phyloP scores from a whole-genome alignment of 2,888 invertebrate genomes.

The Orchesella flavescens region DNA sequence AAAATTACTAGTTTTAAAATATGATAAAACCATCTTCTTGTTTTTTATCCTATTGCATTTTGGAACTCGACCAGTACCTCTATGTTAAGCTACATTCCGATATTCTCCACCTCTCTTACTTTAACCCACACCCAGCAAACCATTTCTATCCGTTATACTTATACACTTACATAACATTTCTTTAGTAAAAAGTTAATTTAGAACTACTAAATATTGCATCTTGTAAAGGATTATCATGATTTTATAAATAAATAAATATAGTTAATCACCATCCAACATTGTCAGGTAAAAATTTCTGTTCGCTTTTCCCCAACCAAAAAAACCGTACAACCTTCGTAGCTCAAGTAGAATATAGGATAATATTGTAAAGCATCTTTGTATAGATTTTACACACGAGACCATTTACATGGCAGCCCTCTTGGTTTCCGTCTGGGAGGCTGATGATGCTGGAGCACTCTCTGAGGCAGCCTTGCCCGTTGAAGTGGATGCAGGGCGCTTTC shows the following conservation, averaged over 20 bases:
- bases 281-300: neutral
- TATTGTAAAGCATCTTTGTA: neutral
- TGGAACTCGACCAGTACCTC: neutral
- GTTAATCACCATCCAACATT: neutral
- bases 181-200: too few species aligned
- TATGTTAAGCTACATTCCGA: neutral
- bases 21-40: neutral
- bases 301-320: neutral
- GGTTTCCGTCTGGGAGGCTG: constrained; percentile 42
- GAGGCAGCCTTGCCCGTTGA: constrained; percentile 52
- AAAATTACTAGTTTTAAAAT: too few species aligned
- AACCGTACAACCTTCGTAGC: neutral
- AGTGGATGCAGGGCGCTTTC: constrained; percentile 58
- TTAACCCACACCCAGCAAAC: too few species aligned
- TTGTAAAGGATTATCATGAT: neutral
- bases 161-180: too few species aligned
- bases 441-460: constrained; percentile 57
- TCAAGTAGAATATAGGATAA: neutral
- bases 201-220: too few species aligned
- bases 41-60: neutral
- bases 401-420: constrained; percentile 45
- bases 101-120: too few species aligned
- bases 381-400: neutral
- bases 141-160: too few species aligned
- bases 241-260: neutral